Base-by-base conservation (phyloP, 2,113 vertebrate species). In the Vireo altiloquus region DNA sequence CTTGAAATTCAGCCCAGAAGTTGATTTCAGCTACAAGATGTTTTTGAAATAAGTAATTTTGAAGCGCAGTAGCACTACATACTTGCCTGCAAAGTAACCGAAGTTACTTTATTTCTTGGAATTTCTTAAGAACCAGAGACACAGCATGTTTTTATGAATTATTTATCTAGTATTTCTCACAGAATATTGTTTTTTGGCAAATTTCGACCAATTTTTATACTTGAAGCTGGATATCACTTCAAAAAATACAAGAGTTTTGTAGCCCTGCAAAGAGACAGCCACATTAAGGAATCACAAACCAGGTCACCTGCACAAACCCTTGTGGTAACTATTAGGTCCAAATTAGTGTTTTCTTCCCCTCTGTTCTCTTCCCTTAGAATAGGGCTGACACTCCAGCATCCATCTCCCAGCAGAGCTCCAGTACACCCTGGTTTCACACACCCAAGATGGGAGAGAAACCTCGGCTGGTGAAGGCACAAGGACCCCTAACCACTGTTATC, bases 31-130 rank as follows among this genome's bases (percentile, higher is more conserved):
- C 70, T 76, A 82, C 52, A 79, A 69, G 33, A 57, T 44, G 52
- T 47, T 94, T 95, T 84, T 82, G 71, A 81, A 96, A 94, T 33
- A 53, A 64, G 74, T 23, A 30, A 11, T 72, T 63, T 53, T 49
- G 46, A 89, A 86, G 47, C 77, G 40, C 31, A 72, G 60, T 6
- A 91, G 35, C 46, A 66, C 31, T 60, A 54, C 28, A 35, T 31
- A 49, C 8, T 68, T 61, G 56, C 54, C 37, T 78, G 53, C 27
- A 77, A 87, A 92, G 46, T 33, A 92, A 85, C 21, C 1, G 0
- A 88, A 95, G 28, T 60, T 39, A 77, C 63, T 50, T 78, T 74
- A 52, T 70, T 89, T 83, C n/a, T 60, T 63, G 31, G 31, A 89
- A 91, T 60, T 64, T 66, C 46, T 61, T 31, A 81, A 70, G 54